Percentiles rank a stretch among this genome's conserved stretches.
Conservation (phyloP, 2,113 vertebrate species). For the Labeo rohita region DNA sequence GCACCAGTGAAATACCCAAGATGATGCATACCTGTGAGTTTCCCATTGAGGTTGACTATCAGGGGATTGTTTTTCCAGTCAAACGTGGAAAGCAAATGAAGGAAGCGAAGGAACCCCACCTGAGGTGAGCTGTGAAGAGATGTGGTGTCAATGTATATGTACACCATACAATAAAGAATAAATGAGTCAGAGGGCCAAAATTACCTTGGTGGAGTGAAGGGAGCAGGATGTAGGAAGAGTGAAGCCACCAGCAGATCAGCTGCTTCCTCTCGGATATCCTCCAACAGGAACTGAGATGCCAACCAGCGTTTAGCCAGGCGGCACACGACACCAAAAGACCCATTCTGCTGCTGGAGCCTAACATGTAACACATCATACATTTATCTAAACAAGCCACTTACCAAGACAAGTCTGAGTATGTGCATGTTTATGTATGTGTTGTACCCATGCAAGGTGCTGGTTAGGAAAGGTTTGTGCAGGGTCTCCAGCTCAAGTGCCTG, state of each 20-base stretch:
- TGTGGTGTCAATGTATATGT: neutral
- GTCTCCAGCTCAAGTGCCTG: conserved; percentile 84
- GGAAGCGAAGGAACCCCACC: conserved; percentile 93
- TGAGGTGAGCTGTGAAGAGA: conserved; percentile 84
- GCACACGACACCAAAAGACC: conserved; percentile 83
- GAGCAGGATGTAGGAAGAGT: conserved; percentile 89
- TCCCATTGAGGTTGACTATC: conserved; percentile 88
- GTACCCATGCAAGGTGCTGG: conserved; percentile 92
- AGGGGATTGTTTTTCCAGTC: conserved; percentile 96
- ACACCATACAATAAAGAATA: neutral
- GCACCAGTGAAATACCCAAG: neutral
- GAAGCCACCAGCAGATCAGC: conserved; percentile 89
- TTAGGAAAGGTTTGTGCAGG: conserved; percentile 83
- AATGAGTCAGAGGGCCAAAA: conserved; percentile 47
- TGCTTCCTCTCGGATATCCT: conserved; percentile 83
- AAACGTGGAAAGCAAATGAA: conserved; percentile 87
- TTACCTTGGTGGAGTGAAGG: conserved; percentile 89
- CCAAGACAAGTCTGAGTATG: neutral
- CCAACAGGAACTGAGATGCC: conserved; percentile 85
- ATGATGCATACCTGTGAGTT: conserved; percentile 82
- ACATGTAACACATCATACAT: neutral
- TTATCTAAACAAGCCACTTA: conserved; percentile 9
- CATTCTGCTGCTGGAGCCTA: conserved; percentile 93
- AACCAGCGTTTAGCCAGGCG: conserved; percentile 94
- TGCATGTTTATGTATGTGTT: conserved; percentile 61